Evolutionary conservation across 92 coral and sea anemone genomes (phyloP), one percentile per base, ranked within the genome.

Genomic region (Porites divaricata): DNA sequence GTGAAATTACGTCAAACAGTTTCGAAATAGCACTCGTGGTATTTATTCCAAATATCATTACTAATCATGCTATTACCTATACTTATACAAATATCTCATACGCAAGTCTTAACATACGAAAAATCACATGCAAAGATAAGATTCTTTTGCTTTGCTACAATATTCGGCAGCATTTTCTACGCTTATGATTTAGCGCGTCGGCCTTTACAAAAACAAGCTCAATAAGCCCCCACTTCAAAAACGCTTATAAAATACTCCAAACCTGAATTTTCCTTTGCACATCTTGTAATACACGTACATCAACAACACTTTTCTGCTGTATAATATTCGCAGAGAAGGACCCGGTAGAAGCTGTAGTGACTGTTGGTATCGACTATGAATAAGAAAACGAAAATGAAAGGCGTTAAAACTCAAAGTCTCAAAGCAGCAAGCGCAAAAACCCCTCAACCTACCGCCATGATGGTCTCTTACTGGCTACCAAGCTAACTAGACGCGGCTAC

Each of bases 251-350:
- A 78, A n/a, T 23, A 69, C 6, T 35, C 65, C 74, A 52, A 20
- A 94, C 98, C 95, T 94, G 98, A 51, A 94, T 92, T 62, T 91
- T 83, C 28, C 89, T 92, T 50, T 93, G 95, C 14, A 94, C 82
- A 74, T 94, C 98, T 81, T 91, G 95, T 15, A 94, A 56, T 95
- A 92, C 78, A 77, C 59, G 45, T 35, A 35, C 6, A 35, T 94
- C 98, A 12, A 75, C 90, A 8, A 89, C 63, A 24, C 86, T 92
- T 72, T 81, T 89, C 11, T 88, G 90, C 69, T 72, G 86, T n/a
- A 52, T 79, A 72, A 71, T 51, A 63, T 82, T 72, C 23, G 86
- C 54, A 50, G 86, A 59, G 45, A 79, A 73, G 51, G 78, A 14
- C 50, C 70, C 71, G 17, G 78, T 48, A 57, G 86, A 81, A 45